Evolutionary conservation across 2,113 vertebrate species (phyloP), one percentile per base, ranked within the genome.

Genomic region (Shinisaurus crocodilurus): DNA sequence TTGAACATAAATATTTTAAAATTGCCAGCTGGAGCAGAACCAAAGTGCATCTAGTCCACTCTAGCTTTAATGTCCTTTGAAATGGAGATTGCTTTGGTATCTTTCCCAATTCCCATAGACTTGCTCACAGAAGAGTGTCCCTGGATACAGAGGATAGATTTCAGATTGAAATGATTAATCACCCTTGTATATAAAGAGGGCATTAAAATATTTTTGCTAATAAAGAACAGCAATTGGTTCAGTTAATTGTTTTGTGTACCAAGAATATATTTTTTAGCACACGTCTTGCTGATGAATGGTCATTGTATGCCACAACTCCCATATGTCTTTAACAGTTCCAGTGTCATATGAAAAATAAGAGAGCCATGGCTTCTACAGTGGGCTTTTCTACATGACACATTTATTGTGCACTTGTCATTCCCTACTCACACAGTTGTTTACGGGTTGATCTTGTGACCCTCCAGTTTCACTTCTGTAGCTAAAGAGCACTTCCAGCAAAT

Each of bases 101-200:
- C 32, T 86, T 50, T 34, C 70, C 69, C 45, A 54, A 8, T 86
- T 86, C 34, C 10, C 48, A 25, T 45, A 27, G 10, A 72, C 32
- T 27, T 54, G 45, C 34, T 74, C 5, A 57, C 12, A 5, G 5
- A 75, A 74, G 20, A 70, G 32, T n/a, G 32, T 54, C 45, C 43
- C 34, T 32, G 16, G 83, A 69, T 34, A 72, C 1, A 25, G 65
- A 69, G 84, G 32, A 85, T 70, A 70, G 45, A 70, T 85, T 85
- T 85, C 84, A 85, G 84, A 85, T 25, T 12, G 18, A 50, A 69
- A 85, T 72, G 43, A 85, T 85, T 70, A 85, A 72, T 85, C 34
- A 37, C 32, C 8, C 67, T 70, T 85, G 84, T 13, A 63, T 23
- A 85, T 25, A 85, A 85, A 85, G 32, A 72, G 34, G 34, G 18